Percentiles rank a stretch among this genome's conserved stretches.
phyloP scores from a whole-genome alignment of 2,888 invertebrate species.

The Lottia gigantea region DNA sequence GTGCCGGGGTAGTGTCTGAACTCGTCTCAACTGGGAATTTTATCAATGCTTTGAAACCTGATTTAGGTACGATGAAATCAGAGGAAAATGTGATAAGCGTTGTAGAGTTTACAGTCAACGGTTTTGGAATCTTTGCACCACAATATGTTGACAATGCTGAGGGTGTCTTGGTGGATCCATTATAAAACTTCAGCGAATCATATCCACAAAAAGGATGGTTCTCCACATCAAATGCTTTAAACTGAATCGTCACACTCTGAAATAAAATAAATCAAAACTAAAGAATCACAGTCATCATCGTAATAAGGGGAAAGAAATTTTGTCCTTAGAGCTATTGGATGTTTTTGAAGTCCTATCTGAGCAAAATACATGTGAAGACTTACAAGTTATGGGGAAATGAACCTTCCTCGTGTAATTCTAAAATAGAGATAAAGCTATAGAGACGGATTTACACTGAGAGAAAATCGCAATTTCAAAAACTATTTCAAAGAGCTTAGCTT shows the following conservation, averaged over 20 bases:
- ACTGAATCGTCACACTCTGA: slow-evolving; percentile 24
- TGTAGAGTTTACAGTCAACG: not conserved
- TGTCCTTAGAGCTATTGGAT: too few species aligned
- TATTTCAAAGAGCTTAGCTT: too few species aligned
- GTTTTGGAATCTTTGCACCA: slow-evolving; percentile 14
- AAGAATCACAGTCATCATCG: too few species aligned
- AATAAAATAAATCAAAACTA: not conserved
- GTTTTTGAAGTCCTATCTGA: too few species aligned
- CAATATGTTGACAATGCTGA: slow-evolving; percentile 25
- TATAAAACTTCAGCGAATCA: slow-evolving; percentile 26
- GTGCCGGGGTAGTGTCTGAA: not conserved
- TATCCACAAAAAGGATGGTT: slow-evolving; percentile 20
- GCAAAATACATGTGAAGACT: too few species aligned
- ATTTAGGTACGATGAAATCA: slow-evolving; percentile 23
- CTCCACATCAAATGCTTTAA: slow-evolving; percentile 27
- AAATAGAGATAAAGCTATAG: too few species aligned
- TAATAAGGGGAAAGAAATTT: too few species aligned
- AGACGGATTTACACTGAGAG: too few species aligned
- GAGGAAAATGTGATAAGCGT: slow-evolving; percentile 20
- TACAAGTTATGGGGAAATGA: too few species aligned
- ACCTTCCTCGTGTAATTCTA: too few species aligned
- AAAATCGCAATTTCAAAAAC: too few species aligned
- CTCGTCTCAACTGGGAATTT: not conserved
- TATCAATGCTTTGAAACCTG: slow-evolving; percentile 25
- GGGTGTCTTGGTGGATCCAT: not conserved